phyloP scores from a whole-genome alignment of 2,113 vertebrate species.

The Chaetodon trifascialis region DNA sequence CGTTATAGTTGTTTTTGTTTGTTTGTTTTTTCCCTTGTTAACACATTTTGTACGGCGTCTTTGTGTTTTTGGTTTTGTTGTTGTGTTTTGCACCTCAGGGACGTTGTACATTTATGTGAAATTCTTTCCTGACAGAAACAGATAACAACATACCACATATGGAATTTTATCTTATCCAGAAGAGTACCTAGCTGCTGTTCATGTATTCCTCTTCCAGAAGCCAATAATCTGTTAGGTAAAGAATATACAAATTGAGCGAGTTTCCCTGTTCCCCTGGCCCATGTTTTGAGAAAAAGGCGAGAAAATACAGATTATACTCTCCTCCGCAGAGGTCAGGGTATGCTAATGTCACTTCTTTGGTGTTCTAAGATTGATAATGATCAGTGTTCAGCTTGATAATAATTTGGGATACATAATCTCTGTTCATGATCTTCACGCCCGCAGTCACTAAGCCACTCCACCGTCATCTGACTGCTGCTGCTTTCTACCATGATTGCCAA shows the following conservation, averaged over 20 bases:
- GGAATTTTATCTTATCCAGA: background rate
- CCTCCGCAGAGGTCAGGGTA: background rate
- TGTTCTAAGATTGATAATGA: background rate
- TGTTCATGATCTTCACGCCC: slow-evolving; percentile 19
- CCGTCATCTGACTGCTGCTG: slow-evolving; percentile 13
- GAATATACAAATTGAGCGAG: background rate
- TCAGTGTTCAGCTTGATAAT: background rate
- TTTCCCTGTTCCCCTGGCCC: background rate
- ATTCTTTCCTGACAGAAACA: background rate
- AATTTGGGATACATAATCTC: background rate
- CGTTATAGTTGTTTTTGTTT: too few relatives aligned
- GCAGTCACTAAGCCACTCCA: slow-evolving; percentile 19
- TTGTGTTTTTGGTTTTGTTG: background rate
- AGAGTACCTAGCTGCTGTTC: background rate
- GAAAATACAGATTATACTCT: background rate
- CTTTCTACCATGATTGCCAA: slow-evolving; percentile 28
- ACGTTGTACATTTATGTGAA: background rate
- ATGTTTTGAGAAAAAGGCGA: background rate
- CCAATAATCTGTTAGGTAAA: background rate
- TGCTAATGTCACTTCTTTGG: background rate
- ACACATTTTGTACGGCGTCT: too few relatives aligned
- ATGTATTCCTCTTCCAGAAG: background rate
- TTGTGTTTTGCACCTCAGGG: background rate
- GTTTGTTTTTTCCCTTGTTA: too few relatives aligned
- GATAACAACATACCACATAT: background rate